Percentiles rank a stretch among this genome's conserved stretches.
phyloP scores from a whole-genome alignment of 2,113 vertebrate species.

The Lophius piscatorius region DNA sequence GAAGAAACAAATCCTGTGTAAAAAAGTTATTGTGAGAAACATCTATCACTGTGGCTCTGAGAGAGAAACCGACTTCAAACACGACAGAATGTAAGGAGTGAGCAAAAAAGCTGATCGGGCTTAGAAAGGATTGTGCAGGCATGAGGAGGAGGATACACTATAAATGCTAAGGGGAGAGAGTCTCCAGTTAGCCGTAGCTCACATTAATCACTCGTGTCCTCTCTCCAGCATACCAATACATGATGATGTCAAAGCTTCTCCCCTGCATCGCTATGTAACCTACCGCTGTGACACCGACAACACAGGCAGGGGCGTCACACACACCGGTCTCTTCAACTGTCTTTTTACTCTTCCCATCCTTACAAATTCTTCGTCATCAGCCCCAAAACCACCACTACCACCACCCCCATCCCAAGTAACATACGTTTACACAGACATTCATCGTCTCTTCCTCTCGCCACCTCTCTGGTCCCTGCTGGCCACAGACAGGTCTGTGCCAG shows the following conservation, averaged over 20 bases:
- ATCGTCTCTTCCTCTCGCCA: conserved; percentile 34
- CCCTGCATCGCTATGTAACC: conserved; percentile 46
- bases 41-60: conserved; percentile 16
- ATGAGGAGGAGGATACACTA: conserved; percentile 52
- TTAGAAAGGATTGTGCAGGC: conserved; percentile 19
- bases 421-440: conserved; percentile 15
- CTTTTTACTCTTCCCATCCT: not conserved
- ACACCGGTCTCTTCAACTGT: conserved; percentile 12
- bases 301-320: conserved; percentile 40
- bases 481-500: conserved; percentile 36
- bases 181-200: conserved; percentile 60
- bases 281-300: conserved; percentile 54
- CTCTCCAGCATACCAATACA: conserved; percentile 54
- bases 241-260: conserved; percentile 43
- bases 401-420: not conserved
- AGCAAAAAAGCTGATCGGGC: conserved; percentile 50
- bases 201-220: conserved; percentile 71
- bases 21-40: conserved; percentile 6
- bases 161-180: conserved; percentile 67
- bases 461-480: conserved; percentile 31
- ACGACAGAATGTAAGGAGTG: not conserved
- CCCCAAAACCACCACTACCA: not conserved
- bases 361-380: conserved; percentile 10
- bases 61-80: not conserved
- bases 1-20: not conserved